These are phyloP conservation scores for Terebella lapidaria DNA, from an alignment of 2,888 invertebrate genomes.

Conservation along the genomic window DNA sequence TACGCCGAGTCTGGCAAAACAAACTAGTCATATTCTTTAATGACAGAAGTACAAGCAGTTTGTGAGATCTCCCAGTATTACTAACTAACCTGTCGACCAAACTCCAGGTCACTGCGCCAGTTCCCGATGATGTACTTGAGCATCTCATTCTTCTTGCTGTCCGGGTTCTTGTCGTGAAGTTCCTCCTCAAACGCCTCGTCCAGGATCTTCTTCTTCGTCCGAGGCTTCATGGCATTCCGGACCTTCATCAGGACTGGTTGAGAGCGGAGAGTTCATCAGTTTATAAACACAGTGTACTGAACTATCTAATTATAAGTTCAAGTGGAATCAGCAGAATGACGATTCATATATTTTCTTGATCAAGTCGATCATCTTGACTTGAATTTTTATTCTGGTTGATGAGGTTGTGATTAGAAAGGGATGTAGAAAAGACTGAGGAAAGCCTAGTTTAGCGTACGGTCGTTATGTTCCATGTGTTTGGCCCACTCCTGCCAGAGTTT, in stretches of 20 bases:
- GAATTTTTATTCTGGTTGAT: too few relatives aligned
- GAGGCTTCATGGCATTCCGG: background rate
- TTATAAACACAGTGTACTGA: background rate
- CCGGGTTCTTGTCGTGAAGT: background rate
- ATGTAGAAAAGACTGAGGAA: too few relatives aligned
- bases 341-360: too few relatives aligned
- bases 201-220: background rate
- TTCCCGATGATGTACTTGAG: constrained; percentile 9
- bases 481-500: constrained; percentile 2
- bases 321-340: too few relatives aligned
- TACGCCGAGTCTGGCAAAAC: too few relatives aligned
- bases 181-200: constrained; percentile 4
- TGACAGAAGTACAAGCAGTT: too few relatives aligned
- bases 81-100: constrained; percentile 17
- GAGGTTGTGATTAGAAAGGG: too few relatives aligned
- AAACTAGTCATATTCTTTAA: too few relatives aligned
- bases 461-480: too few relatives aligned
- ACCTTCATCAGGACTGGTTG: background rate
- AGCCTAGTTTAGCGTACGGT: too few relatives aligned
- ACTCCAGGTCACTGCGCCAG: constrained; percentile 18
- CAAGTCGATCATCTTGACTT: too few relatives aligned
- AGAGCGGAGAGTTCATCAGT: background rate
- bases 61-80: too few relatives aligned
- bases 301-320: background rate
- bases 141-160: constrained; percentile 3